Conservation (phyloP, 2,113 vertebrate species). For the Oxyruncus cristatus region DNA sequence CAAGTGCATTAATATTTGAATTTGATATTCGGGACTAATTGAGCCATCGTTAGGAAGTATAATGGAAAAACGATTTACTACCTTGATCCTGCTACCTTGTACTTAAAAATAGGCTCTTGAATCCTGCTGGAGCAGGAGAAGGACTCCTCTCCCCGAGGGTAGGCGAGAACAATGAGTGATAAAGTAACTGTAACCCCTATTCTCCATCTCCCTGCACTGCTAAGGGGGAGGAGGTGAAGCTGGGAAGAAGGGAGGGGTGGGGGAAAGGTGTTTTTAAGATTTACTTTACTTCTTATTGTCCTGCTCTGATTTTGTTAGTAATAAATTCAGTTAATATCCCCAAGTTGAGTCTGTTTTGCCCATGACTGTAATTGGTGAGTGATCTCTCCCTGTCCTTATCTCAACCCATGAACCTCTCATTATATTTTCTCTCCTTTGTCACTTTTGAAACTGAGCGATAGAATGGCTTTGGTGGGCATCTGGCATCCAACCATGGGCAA, state of each 20-base stretch:
- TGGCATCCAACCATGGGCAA: not conserved
- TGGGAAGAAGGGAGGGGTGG: not conserved
- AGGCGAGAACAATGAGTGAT: not conserved
- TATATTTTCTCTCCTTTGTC: not conserved
- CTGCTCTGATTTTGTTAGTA: not conserved
- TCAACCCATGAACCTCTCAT: not conserved
- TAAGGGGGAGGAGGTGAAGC: not conserved
- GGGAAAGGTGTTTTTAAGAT: not conserved
- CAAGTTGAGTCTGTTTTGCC: not conserved
- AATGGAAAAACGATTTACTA: not conserved
- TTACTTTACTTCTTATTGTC: not conserved
- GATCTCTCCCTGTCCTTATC: not conserved
- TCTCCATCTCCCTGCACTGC: not conserved
- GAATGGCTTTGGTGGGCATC: not conserved
- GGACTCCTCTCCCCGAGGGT: not conserved
- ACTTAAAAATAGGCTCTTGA: not conserved
- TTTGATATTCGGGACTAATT: not conserved
- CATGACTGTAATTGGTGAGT: not conserved
- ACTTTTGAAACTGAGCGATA: not conserved
- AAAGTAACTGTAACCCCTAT: not conserved
- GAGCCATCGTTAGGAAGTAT: not conserved
- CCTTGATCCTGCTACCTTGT: not conserved
- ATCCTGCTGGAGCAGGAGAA: not conserved
- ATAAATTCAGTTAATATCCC: not conserved
- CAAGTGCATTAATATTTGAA: slow-evolving; percentile 15